A percentile compares a stretch with the other conserved stretches of the same genome.
Evolutionary conservation across 2,888 invertebrate genomes (phyloP).

Genomic region (Lamproptera curius): DNA sequence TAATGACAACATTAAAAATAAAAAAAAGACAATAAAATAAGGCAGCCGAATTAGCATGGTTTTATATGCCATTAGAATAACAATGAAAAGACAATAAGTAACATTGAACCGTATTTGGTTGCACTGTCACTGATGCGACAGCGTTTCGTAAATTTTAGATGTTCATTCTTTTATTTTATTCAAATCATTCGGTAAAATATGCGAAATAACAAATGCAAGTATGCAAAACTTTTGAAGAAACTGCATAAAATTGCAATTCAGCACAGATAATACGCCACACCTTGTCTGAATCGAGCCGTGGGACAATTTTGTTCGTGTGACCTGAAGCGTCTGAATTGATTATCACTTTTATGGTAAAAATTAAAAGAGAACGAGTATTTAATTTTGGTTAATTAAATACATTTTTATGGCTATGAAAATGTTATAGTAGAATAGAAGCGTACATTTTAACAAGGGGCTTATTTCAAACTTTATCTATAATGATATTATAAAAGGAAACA

Average conservation of each 20-base stretch:
- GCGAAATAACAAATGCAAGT: slow-evolving; percentile 6
- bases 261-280: slow-evolving; percentile 9
- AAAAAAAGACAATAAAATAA: slow-evolving; percentile 5
- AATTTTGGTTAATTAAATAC: too few species aligned
- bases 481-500: too few species aligned
- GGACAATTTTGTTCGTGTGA: not conserved
- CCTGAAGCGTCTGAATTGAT: not conserved
- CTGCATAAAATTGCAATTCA: slow-evolving; percentile 15
- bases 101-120: slow-evolving; percentile 6
- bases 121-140: slow-evolving; percentile 5
- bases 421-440: too few species aligned
- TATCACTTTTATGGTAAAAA: too few species aligned
- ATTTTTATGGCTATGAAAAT: too few species aligned
- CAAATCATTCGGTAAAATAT: slow-evolving; percentile 14
- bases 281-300: not conserved
- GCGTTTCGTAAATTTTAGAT: slow-evolving; percentile 1
- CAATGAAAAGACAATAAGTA: slow-evolving; percentile 5
- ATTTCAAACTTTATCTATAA: too few species aligned
- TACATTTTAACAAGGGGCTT: too few species aligned
- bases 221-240: slow-evolving; percentile 8
- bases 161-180: slow-evolving; percentile 7
- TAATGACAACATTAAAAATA: too few species aligned
- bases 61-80: not conserved
- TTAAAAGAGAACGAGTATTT: too few species aligned
- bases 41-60: not conserved